These are phyloP conservation scores for Tipula confusa DNA, from an alignment of 2,888 invertebrate genomes.

Conservation along the genomic window DNA sequence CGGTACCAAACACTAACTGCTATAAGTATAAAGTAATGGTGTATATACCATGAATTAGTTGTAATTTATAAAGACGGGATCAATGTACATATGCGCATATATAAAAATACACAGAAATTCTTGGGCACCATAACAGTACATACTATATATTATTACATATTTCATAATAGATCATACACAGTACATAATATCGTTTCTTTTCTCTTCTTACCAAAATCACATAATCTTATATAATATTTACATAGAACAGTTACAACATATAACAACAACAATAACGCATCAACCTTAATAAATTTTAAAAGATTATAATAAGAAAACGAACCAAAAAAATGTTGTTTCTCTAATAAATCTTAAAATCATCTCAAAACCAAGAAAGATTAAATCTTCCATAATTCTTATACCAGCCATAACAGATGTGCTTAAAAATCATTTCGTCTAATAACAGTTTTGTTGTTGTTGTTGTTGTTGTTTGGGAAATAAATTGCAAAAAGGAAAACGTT, in stretches of 20 bases:
- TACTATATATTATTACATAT: too few relatives aligned
- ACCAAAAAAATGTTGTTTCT: not conserved
- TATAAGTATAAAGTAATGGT: not conserved
- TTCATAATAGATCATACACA: not conserved
- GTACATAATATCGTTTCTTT: not conserved
- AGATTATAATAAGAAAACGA: not conserved
- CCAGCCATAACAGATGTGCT: conserved; percentile 12
- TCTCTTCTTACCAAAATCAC: not conserved
- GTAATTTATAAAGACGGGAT: not conserved
- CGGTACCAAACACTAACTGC: not conserved
- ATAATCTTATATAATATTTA: conserved; percentile 12
- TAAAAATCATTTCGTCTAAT: conserved; percentile 7
- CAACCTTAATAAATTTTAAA: conserved; percentile 13
- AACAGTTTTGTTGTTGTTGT: too few relatives aligned
- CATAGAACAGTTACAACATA: not conserved
- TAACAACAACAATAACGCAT: not conserved
- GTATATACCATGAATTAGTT: not conserved
- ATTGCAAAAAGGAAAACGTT: not conserved
- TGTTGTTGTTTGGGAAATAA: not conserved
- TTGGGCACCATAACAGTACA: not conserved
- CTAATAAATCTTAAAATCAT: conserved; percentile 20
- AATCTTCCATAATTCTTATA: conserved; percentile 20
- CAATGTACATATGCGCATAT: not conserved
- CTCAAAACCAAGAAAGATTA: conserved; percentile 12
- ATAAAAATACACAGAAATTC: not conserved